Evolutionary conservation across 2,113 vertebrate species (phyloP).

Genomic region (Equus quagga): DNA sequence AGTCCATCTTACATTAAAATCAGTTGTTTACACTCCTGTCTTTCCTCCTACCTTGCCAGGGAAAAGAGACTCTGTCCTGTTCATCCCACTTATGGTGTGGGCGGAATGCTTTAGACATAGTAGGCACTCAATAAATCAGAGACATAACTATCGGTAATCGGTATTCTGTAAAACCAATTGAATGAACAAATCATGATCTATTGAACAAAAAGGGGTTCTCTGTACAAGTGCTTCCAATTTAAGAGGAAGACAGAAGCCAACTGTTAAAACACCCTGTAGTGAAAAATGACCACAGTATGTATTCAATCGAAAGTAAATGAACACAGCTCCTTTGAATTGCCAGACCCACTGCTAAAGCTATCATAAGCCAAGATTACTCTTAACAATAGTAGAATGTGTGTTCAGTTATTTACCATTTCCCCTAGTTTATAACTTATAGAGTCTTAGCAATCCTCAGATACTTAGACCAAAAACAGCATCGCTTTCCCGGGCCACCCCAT

Average conservation of each 20-base stretch:
- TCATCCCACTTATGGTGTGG: neutral
- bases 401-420: neutral
- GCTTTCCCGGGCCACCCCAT: neutral
- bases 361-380: neutral
- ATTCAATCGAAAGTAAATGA: constrained; percentile 48
- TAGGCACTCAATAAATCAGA: neutral
- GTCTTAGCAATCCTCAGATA: neutral
- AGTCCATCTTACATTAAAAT: neutral
- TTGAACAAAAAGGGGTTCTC: constrained; percentile 12
- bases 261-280: neutral
- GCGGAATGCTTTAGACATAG: neutral
- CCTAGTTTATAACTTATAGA: neutral
- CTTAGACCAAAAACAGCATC: neutral
- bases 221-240: constrained; percentile 15
- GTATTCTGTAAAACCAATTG: neutral
- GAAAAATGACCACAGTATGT: constrained; percentile 55
- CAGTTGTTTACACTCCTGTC: neutral
- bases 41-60: neutral
- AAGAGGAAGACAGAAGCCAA: neutral
- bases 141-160: neutral
- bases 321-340: neutral
- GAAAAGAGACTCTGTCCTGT: neutral
- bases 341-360: neutral
- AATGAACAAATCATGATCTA: constrained; percentile 6
- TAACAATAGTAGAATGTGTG: neutral